Conservation (phyloP, 37 sponge, comb jelly and placozoan genomes). For the Eunapius fragilis region DNA sequence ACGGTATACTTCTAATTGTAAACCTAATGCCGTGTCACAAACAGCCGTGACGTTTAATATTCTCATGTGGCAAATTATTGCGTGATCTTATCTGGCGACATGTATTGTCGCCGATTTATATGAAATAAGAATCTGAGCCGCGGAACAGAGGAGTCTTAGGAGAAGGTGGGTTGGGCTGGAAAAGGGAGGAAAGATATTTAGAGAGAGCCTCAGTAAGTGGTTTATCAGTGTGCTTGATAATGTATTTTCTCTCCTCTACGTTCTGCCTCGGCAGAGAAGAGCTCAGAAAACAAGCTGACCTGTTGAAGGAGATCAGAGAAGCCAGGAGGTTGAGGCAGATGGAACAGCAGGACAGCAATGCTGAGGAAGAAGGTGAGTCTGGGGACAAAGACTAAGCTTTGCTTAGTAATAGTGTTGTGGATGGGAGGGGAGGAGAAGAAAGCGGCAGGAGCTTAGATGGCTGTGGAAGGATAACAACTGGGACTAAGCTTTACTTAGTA, state of each 20-base stretch:
- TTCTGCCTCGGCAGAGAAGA: slow-evolving; percentile 5
- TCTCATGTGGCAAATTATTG: no score
- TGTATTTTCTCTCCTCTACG: background rate
- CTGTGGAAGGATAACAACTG: no score
- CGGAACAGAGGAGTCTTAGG: slow-evolving; percentile 10
- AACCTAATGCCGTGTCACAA: no score
- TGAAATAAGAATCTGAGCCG: background rate
- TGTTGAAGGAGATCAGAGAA: slow-evolving; percentile 24
- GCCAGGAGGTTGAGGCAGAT: slow-evolving; percentile 22
- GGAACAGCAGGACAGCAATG: slow-evolving; percentile 8
- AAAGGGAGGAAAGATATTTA: no score
- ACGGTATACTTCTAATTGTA: no score
- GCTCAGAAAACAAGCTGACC: slow-evolving; percentile 5
- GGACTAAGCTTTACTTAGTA: background rate
- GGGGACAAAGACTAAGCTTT: background rate
- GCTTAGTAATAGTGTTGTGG: no score
- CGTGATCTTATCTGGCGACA: no score
- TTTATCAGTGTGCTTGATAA: background rate
- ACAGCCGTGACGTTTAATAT: no score
- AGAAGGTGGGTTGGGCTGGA: slow-evolving; percentile 6
- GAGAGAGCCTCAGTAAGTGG: background rate
- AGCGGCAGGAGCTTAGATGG: no score
- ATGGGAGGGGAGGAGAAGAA: no score
- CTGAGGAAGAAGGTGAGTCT: slow-evolving; percentile 3
- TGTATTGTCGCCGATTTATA: no score